Evolutionary conservation across 2,113 vertebrate species (phyloP).

Genomic region (Ptychochromis oligacanthus): DNA sequence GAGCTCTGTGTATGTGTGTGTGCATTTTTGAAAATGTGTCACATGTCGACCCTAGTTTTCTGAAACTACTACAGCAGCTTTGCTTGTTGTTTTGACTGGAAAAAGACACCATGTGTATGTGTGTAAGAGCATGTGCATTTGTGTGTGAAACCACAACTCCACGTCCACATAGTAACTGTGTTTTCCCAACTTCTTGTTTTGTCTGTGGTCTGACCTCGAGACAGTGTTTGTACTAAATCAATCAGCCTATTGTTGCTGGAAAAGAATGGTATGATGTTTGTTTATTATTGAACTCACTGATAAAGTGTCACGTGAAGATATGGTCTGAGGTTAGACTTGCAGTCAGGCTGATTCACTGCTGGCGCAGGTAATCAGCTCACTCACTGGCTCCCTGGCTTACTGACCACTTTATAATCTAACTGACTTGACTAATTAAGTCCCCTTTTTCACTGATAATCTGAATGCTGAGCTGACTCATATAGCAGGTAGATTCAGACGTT

Average conservation of each 20-base stretch:
- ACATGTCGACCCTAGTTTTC: constrained; percentile 41
- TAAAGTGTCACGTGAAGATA: constrained; percentile 2
- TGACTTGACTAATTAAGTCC: background rate
- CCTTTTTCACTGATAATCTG: background rate
- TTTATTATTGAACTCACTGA: constrained; percentile 33
- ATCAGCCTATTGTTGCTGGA: constrained; percentile 54
- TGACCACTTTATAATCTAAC: background rate
- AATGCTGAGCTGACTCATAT: background rate
- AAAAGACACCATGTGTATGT: constrained; percentile 14
- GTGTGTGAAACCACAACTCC: constrained; percentile 41
- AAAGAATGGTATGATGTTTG: constrained; percentile 49
- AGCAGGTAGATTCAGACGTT: background rate
- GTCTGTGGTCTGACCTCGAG: constrained; percentile 54
- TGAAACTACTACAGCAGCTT: constrained; percentile 36
- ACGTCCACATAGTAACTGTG: constrained; percentile 34
- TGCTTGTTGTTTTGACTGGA: constrained; percentile 62
- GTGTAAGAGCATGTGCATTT: background rate
- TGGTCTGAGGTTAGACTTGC: background rate
- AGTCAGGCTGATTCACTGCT: background rate
- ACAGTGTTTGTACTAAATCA: constrained; percentile 48
- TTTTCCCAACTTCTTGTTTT: constrained; percentile 69
- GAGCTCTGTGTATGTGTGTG: constrained; percentile 16
- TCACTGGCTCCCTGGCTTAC: background rate
- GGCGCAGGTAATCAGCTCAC: background rate
- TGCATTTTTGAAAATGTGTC: constrained; percentile 33